Base-by-base conservation (phyloP, 2,113 vertebrate genomes). In the Neofelis nebulosa region DNA sequence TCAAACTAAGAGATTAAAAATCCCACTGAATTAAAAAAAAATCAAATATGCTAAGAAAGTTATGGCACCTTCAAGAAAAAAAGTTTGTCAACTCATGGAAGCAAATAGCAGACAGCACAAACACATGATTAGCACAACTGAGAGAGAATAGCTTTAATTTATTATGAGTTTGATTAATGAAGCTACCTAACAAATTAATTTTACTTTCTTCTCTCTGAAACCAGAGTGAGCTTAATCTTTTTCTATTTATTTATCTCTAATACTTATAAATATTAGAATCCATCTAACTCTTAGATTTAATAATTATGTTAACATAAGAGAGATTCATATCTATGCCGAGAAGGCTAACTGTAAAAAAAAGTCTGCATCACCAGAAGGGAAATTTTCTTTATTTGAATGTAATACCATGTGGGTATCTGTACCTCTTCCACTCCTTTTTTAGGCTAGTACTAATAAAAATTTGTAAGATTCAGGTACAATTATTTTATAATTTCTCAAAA, bases 401-500 rank as follows among this genome's bases (percentile, higher is more conserved):
- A 90, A 76, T 29, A 82, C 27, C 29, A 93, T 57, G 33, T 80
- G 45, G 8, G 3, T 45, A 63, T 57, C 31, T 66, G 8, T 29
- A 63, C 9, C 16, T 78, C 33, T 0, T 4, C 8, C 0, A 80
- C 18, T 78, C 5, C 7, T n/a, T 88, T 82, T 81, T 74, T 10
- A 80, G 55, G 38, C 29, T 73, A 9, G 4, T 88, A 81, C 6
- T 57, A 97, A 91, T 78, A 94, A 82, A 95, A 94, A 86, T 66
- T 89, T 92, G 4, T 86, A 92, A 89, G 16, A 23, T 89, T 96
- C 41, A 71, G 38, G n/a, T 10, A 71, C 7, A 82, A 48, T 90
- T 97, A 79, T 55, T 66, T 89, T 85, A 57, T 61, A 89, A 90
- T 81, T 95, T 19, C 36, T 66, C 31, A 89, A 63, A 97, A 94